Evolutionary conservation across 2,113 vertebrate species (phyloP).

Genomic region (Parus major): DNA sequence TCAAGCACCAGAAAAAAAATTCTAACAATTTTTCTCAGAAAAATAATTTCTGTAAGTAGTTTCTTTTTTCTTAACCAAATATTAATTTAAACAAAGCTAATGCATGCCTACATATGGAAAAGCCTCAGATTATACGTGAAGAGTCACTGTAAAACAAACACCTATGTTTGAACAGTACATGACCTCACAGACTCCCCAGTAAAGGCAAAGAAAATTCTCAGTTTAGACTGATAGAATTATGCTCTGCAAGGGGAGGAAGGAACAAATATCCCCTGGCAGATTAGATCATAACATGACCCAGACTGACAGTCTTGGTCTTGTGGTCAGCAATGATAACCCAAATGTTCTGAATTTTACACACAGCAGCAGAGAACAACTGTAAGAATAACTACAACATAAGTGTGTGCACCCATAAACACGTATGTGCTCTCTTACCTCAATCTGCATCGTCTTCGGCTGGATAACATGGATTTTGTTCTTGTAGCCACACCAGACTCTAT

Average conservation of each 20-base stretch:
- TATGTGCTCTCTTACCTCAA: conserved; percentile 78
- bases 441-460: conserved; percentile 98
- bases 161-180: rapidly evolving
- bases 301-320: not conserved
- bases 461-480: conserved; percentile 99
- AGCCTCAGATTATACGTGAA: not conserved
- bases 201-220: not conserved
- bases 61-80: no score
- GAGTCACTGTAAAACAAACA: not conserved
- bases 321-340: not conserved
- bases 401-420: rapidly evolving
- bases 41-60: no score
- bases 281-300: not conserved
- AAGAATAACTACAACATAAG: not conserved
- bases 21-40: no score
- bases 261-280: not conserved
- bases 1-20: no score
- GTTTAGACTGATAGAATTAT: not conserved
- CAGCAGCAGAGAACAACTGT: not conserved
- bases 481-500: conserved; percentile 97
- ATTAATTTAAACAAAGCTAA: no score
- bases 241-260: not conserved
- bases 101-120: not conserved
- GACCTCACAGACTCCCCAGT: not conserved
- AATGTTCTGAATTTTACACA: not conserved